Percentiles rank a stretch among this genome's conserved stretches.
Conservation (phyloP, 2,888 invertebrate species). For the Deroplatys truncata region DNA sequence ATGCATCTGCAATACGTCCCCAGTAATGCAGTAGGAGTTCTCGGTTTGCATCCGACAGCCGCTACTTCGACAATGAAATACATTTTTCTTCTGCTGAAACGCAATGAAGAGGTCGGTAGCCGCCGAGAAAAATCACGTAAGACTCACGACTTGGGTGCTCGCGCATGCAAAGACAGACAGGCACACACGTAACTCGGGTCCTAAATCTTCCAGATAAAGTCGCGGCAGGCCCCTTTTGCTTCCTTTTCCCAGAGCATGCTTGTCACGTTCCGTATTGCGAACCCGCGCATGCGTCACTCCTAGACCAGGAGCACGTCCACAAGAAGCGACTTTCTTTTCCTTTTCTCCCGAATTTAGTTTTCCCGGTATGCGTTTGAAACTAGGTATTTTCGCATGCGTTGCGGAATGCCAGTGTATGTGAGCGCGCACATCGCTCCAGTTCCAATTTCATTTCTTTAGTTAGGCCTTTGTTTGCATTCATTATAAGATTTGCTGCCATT, state of each 20-base stretch:
- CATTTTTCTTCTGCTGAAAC: background rate
- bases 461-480: background rate
- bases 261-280: background rate
- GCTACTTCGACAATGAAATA: background rate
- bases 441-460: background rate
- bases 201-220: background rate
- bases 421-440: background rate
- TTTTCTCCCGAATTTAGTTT: background rate
- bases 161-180: background rate
- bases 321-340: background rate
- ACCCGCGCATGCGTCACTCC: background rate
- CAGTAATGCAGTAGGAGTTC: too few species aligned
- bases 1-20: too few species aligned
- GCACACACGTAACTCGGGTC: background rate
- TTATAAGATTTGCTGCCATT: background rate
- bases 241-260: background rate
- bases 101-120: background rate
- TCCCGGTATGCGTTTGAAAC: background rate
- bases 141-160: background rate
- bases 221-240: background rate
- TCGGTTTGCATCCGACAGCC: background rate
- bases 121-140: background rate
- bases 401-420: too few species aligned
- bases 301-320: background rate
- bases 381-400: background rate